Conservation (phyloP, 2,113 vertebrate species). For the Hypomesus transpacificus region DNA sequence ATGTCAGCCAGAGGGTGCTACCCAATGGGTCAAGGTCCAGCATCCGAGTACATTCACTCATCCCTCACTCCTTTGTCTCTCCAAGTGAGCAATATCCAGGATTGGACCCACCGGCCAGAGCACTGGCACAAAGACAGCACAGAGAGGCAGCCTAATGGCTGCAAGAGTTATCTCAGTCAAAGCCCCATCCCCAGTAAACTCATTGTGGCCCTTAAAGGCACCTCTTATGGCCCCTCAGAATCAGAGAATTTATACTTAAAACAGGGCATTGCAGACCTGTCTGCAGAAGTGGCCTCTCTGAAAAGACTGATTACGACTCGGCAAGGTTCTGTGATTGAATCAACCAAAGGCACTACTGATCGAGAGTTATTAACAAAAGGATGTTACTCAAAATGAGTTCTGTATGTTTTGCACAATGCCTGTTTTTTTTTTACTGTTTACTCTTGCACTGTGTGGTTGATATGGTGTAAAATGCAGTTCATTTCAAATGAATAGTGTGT, state of each 20-base stretch:
- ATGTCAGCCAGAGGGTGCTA: conserved; percentile 73
- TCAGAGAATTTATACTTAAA: conserved; percentile 79
- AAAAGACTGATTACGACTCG: conserved; percentile 82
- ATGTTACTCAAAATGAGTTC: conserved; percentile 71
- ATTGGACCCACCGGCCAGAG: conserved; percentile 84
- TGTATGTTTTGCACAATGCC: conserved; percentile 74
- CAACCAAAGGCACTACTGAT: conserved; percentile 73
- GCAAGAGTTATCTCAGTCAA: conserved; percentile 54
- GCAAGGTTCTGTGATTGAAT: conserved; percentile 79
- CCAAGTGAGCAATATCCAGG: conserved; percentile 86
- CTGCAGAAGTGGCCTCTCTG: conserved; percentile 79
- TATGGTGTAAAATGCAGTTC: conserved; percentile 68
- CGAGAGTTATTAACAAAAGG: conserved; percentile 60
- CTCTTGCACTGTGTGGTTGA: conserved; percentile 84
- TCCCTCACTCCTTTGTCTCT: conserved; percentile 81
- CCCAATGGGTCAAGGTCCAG: conserved; percentile 64
- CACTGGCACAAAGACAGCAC: conserved; percentile 80
- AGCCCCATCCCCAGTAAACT: conserved; percentile 38
- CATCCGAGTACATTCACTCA: conserved; percentile 68
- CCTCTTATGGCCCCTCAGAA: conserved; percentile 72
- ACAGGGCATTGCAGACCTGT: conserved; percentile 75
- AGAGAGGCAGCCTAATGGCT: conserved; percentile 69
- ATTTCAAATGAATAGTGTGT: conserved; percentile 62
- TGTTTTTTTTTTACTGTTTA: conserved; percentile 79
- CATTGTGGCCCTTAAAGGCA: conserved; percentile 68